phyloP scores from a whole-genome alignment of 2,113 vertebrate species.

The Thamnophis sirtalis region DNA sequence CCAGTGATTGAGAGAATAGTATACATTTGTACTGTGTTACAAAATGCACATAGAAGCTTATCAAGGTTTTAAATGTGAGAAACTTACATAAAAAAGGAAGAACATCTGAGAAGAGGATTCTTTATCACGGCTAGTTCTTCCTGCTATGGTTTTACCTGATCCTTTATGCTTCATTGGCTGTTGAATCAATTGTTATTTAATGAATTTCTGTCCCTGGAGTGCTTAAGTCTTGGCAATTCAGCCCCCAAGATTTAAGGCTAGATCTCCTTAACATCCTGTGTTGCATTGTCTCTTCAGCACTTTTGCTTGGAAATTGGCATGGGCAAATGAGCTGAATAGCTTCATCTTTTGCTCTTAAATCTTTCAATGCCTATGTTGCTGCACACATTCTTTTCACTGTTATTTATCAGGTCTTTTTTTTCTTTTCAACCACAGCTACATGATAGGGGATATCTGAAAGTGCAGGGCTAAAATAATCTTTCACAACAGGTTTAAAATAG shows the following conservation, averaged over 20 bases:
- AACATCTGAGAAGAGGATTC: neutral
- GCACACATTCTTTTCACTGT: constrained; percentile 38
- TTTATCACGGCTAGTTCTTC: neutral
- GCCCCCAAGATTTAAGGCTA: neutral
- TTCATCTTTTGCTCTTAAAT: constrained; percentile 27
- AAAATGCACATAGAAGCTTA: neutral
- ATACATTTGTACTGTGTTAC: neutral
- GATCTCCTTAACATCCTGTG: neutral
- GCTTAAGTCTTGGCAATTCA: neutral
- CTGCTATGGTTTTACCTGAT: neutral
- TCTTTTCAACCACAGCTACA: constrained; percentile 48
- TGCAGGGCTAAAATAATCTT: constrained; percentile 46
- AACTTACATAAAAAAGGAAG: neutral
- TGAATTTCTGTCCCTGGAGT: neutral
- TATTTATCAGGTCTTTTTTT: constrained; percentile 29
- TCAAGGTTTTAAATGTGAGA: neutral
- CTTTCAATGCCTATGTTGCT: constrained; percentile 42
- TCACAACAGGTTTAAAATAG: constrained; percentile 59
- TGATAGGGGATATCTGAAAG: constrained; percentile 51
- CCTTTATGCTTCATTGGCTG: neutral
- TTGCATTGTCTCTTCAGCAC: constrained; percentile 17
- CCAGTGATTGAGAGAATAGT: neutral
- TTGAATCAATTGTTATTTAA: neutral
- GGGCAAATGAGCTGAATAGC: constrained; percentile 10
- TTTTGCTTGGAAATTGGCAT: constrained; percentile 37